Evolutionary conservation across 2,888 invertebrate genomes (phyloP).

Genomic region (Dasysyrphus tricinctus): DNA sequence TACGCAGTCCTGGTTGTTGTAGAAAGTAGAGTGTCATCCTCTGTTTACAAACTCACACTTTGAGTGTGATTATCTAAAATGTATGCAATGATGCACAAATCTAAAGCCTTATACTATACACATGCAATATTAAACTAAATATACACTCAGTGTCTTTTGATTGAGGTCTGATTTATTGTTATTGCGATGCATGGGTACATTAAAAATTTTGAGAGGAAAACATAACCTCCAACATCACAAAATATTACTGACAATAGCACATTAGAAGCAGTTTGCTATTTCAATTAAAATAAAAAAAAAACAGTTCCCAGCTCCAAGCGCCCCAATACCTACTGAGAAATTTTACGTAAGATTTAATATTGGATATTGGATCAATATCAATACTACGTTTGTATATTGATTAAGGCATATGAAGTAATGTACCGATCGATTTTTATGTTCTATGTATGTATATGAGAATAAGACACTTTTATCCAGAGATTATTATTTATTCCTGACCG

Average conservation of each 20-base stretch:
- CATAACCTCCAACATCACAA: not conserved
- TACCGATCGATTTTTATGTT: too few relatives aligned
- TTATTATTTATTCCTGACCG: too few relatives aligned
- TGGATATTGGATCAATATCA: too few relatives aligned
- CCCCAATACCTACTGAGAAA: not conserved
- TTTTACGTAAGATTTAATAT: too few relatives aligned
- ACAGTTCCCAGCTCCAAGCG: not conserved
- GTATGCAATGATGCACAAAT: conserved; percentile 51
- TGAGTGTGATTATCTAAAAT: conserved; percentile 61
- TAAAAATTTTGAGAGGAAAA: not conserved
- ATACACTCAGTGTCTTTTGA: not conserved
- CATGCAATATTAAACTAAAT: conserved; percentile 18
- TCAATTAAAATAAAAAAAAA: too few relatives aligned
- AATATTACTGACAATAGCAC: not conserved
- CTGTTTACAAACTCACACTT: conserved; percentile 64
- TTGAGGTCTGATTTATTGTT: not conserved
- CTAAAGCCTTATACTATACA: not conserved
- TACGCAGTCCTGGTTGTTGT: conserved; percentile 34
- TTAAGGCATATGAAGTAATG: too few relatives aligned
- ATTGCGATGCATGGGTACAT: not conserved
- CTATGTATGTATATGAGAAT: too few relatives aligned
- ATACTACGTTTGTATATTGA: too few relatives aligned
- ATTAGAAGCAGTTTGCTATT: not conserved
- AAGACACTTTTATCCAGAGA: too few relatives aligned
- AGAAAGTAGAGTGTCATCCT: conserved; percentile 24